Conservation (phyloP, 1,140 invertebrate species). For the Orchesella cincta region DNA sequence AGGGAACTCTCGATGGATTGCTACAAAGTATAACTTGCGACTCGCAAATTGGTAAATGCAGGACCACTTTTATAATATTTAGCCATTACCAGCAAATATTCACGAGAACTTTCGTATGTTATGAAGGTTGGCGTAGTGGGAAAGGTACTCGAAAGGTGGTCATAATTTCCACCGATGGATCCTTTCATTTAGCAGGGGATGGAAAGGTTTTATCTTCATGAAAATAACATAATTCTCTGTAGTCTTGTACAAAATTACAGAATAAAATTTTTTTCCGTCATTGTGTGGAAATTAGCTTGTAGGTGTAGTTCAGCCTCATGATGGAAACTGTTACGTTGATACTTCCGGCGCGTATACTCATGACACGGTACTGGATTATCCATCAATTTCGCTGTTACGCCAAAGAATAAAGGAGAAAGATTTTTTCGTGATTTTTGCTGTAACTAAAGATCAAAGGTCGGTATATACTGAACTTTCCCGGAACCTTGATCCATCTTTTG, state of each 20-base stretch:
- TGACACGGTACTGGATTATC: conserved; percentile 7
- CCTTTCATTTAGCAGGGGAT: conserved; percentile 19
- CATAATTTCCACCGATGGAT: conserved; percentile 8
- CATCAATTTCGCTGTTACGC: neutral
- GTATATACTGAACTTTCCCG: neutral
- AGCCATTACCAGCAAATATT: too few species aligned
- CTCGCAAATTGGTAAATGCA: conserved; percentile 15
- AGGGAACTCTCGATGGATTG: conserved; percentile 18
- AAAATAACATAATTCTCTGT: neutral
- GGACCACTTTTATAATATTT: too few species aligned
- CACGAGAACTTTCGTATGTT: too few species aligned
- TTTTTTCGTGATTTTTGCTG: conserved; percentile 25
- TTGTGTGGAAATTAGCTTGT: conserved; percentile 18
- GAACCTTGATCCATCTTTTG: neutral
- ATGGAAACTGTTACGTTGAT: conserved; percentile 7
- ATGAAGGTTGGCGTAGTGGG: neutral
- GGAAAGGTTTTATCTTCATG: conserved; percentile 4
- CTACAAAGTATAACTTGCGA: neutral
- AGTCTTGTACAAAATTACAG: neutral
- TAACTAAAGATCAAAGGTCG: conserved; percentile 1
- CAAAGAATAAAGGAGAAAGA: conserved; percentile 15
- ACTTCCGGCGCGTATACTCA: neutral
- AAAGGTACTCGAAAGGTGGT: neutral
- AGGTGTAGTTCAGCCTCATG: conserved; percentile 1
- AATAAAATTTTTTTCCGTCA: neutral